Evolutionary conservation across 2,797 vertebrate genomes (phyloP), one percentile per base, ranked within the genome.

Genomic region (Hylomyscus alleni): DNA sequence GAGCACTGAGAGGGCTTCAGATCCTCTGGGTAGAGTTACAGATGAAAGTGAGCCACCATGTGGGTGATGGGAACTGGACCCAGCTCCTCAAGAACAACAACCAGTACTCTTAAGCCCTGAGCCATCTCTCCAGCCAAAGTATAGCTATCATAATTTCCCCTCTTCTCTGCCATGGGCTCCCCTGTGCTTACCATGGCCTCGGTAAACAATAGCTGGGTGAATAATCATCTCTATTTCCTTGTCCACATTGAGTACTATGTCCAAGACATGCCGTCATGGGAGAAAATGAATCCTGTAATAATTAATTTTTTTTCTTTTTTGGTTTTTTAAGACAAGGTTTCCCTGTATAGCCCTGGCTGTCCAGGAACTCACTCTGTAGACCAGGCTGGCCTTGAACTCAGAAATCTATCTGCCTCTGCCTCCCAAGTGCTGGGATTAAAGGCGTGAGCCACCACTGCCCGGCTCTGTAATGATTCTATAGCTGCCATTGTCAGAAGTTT

Each of bases 401-500:
- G 44, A 44, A 44, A 44, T 44, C 44, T 44, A 6, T 6, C 44
- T 44, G 44, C 44, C 44, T 44, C 44, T 44, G 44, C 44, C 44
- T 44, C 44, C 44, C 44, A 44, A 44, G 44, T 44, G 44, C 44
- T 44, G 44, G 44, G 44, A 44, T 44, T 44, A 44, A 44, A 44
- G 44, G 44, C 44, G 44, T 3, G 44, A 3, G 44, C 44, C 44
- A 44, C 44, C 44, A 44, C 44, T 6, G 44, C 44, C 44, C 6
- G 44, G 44, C 44, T 44, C 47, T 84, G 62, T 72, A 89, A 83
- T 65, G 9, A 82, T 37, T n/a, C 24, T 37, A 37, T 19, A 72
- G n/a, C 67, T 72, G 67, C 67, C n/a, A 37, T 78, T 94, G 95
- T 90, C n/a, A 89, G 47, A 82, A 94, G 56, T 67, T 89, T 75